These are phyloP conservation scores for Whitmania pigra DNA, from an alignment of 1,140 invertebrate genomes.

Conservation along the genomic window DNA sequence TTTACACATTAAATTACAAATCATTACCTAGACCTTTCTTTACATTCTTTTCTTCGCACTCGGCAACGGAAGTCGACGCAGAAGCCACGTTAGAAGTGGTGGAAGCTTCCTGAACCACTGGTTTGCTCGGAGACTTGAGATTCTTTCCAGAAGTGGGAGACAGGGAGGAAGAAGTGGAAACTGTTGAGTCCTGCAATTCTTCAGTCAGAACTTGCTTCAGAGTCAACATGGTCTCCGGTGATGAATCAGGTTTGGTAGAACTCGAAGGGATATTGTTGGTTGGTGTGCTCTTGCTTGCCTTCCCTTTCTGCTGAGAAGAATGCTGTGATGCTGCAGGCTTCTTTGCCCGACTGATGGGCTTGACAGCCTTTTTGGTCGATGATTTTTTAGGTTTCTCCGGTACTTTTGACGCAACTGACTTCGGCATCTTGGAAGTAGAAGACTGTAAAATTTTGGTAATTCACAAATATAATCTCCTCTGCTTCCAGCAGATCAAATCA, in stretches of 20 bases:
- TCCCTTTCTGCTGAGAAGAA: no score
- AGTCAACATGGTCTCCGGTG: not conserved
- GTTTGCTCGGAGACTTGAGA: not conserved
- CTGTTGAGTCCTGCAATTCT: slow-evolving; percentile 7
- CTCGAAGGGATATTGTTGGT: no score
- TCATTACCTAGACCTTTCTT: not conserved
- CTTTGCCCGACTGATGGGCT: no score
- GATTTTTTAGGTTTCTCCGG: no score
- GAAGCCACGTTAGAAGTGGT: not conserved
- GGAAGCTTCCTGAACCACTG: not conserved
- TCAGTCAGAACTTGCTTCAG: not conserved
- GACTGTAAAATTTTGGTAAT: no score
- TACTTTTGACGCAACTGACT: no score
- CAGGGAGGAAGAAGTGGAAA: slow-evolving; percentile 4
- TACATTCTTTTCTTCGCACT: not conserved
- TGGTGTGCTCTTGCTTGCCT: no score
- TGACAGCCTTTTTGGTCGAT: no score
- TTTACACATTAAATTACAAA: not conserved
- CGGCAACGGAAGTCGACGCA: not conserved
- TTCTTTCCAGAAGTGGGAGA: not conserved
- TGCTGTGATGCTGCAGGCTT: no score
- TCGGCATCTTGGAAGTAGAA: no score
- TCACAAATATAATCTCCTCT: no score
- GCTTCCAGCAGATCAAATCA: no score
- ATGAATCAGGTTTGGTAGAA: not conserved